Evolutionary conservation across 2,797 vertebrate genomes (phyloP), one percentile per base, ranked within the genome.

Genomic region (Anisognathus igniventris): DNA sequence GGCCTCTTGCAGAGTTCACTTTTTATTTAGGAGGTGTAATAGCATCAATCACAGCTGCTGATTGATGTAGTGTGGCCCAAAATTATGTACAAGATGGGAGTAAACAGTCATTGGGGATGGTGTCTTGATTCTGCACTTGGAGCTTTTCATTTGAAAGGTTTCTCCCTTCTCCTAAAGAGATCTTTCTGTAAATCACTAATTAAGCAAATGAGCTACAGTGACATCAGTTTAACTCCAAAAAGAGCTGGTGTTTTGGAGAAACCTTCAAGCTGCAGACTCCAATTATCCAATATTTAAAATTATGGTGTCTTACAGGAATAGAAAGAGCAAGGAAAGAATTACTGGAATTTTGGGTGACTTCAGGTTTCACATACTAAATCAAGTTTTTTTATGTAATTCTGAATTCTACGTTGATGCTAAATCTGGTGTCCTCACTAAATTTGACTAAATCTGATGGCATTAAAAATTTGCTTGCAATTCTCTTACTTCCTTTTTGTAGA

Each of bases 231-330:
- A 47, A 20, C 60, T 88, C 47, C 81, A 56, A 30, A 92, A 89
- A 68, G 61, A 88, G 91, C 61, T 85, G 72, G 53, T 3, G 5
- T 89, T 88, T 47, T 42, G 78, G 76, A 74, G 87, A 61, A 77
- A 86, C 42, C 39, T 91, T 56, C 60, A 82, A 82, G 74, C 89
- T 89, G 71, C 89, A 92, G 77, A 10, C 84, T 85, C 9, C 40
- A 86, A 91, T 92, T 94, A 91, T 67, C 78, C 72, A 61, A 47
- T 91, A 74, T 86, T 80, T 70, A 5, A 87, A 92, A 94, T 95
- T 7, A 28, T 1, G 3, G 11, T 47, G 64, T 82, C 25, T 92
- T 53, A 3, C 2, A 61, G 78, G 68, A 83, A 28, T 50, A 35
- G 27, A 48, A 79, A 47, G 22, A 65, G n/a, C 0, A 0, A 28